These are phyloP conservation scores for Chelonus formosanus DNA, from an alignment of 2,888 invertebrate species.

Conservation along the genomic window DNA sequence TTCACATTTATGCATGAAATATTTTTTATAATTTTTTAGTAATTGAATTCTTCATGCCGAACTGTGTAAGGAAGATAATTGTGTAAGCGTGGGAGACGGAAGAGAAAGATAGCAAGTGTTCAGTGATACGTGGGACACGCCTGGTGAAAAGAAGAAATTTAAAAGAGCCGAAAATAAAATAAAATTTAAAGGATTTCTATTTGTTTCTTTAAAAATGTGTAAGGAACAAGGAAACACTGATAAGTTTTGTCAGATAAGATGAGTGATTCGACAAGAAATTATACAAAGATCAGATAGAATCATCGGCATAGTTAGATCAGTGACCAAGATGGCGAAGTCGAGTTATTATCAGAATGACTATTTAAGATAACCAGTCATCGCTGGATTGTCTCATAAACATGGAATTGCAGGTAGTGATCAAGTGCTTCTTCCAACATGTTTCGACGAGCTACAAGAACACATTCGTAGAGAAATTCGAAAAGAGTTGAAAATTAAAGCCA, in stretches of 20 bases:
- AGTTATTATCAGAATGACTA: slow-evolving; percentile 81
- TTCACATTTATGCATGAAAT: too few species aligned
- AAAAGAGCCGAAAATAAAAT: not conserved
- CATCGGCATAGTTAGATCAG: slow-evolving; percentile 47
- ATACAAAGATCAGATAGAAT: slow-evolving; percentile 60
- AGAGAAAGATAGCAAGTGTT: slow-evolving; percentile 8
- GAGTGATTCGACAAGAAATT: slow-evolving; percentile 31
- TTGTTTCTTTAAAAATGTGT: not conserved
- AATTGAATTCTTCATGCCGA: too few species aligned
- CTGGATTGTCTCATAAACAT: slow-evolving; percentile 91
- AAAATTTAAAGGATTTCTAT: not conserved
- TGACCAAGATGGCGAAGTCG: slow-evolving; percentile 73
- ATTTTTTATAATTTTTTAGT: too few species aligned
- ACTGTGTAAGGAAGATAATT: not conserved
- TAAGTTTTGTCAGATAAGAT: slow-evolving; percentile 8
- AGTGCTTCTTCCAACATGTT: slow-evolving; percentile 84
- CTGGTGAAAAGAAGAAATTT: slow-evolving; percentile 4
- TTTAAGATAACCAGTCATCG: slow-evolving; percentile 87
- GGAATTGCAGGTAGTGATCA: slow-evolving; percentile 82
- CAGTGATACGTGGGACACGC: slow-evolving; percentile 8
- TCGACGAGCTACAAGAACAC: slow-evolving; percentile 94
- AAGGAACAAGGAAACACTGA: not conserved
- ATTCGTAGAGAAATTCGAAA: slow-evolving; percentile 94
- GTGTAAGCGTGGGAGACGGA: not conserved
- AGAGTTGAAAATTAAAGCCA: too few species aligned